Base-by-base conservation (phyloP, 2,113 vertebrate species). In the Callipepla californica region DNA sequence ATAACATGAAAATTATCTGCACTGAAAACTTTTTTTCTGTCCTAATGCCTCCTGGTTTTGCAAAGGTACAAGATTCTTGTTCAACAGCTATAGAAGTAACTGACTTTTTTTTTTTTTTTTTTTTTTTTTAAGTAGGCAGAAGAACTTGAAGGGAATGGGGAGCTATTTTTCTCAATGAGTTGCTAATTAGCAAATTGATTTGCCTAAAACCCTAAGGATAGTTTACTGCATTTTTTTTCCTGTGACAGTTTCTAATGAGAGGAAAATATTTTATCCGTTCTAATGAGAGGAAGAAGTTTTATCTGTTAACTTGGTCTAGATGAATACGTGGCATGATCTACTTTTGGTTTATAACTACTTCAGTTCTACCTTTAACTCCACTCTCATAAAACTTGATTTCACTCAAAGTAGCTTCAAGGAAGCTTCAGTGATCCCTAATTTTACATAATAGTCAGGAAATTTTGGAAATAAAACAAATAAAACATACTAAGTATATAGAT, bases 171-270 rank as follows among this genome's bases (percentile, higher is more conserved):
- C 28, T 22, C 38, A 57, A 11, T 90, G 76, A 87, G 42, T 92
- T n/a, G 30, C 48, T 80, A 73, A 91, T 89, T 86, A 92, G 9
- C 25, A 87, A 94, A 86, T 28, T 61, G 82, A 66, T 61, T 36
- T 75, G 40, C 57, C 58, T 82, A 84, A 84, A 77, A 87, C 62
- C 74, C 91, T 73, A 90, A 63, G 62, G 85, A 95, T 89, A 48
- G 32, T 92, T 96, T 94, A 76, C 47, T 86, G 16, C 36, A 62
- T 91, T 96, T 96, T 36, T 36, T 95, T 93, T 95, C 90, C 55
- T 89, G 42, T 92, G 70, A 45, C 38, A 70, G 32, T 87, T 94
- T 95, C 85, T 96, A 95, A 93, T 94, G 58, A 47, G 96, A 89
- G 57, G 87, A 80, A 95, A n/a, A 74, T 68, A 68, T 28, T 94